Evolutionary conservation across 2,888 invertebrate species (phyloP).

Genomic region (Aleiodes alternator): DNA sequence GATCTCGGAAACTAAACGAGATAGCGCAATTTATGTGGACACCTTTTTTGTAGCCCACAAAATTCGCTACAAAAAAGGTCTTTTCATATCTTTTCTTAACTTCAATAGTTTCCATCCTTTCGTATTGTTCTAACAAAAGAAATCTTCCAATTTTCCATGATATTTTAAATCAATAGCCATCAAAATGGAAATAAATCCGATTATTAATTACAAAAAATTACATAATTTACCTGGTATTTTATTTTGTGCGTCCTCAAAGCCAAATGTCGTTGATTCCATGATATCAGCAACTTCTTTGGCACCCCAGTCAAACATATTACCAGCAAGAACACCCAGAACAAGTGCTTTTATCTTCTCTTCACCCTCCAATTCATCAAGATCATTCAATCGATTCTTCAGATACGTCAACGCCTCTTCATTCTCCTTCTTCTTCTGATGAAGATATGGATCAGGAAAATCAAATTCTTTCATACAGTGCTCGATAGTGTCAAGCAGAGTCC

Average conservation of each 20-base stretch:
- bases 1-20: too few relatives aligned
- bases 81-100: too few relatives aligned
- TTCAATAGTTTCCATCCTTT: too few relatives aligned
- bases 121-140: too few relatives aligned
- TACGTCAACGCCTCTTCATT: slow-evolving; percentile 87
- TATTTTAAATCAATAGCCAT: too few relatives aligned
- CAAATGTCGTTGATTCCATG: slow-evolving; percentile 86
- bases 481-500: slow-evolving; percentile 93
- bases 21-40: too few relatives aligned
- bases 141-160: too few relatives aligned
- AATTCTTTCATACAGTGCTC: slow-evolving; percentile 93
- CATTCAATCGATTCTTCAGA: slow-evolving; percentile 81
- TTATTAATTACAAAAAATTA: neutral
- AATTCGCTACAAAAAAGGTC: too few relatives aligned
- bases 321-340: slow-evolving; percentile 80
- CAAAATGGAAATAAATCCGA: too few relatives aligned
- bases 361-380: slow-evolving; percentile 82
- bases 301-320: slow-evolving; percentile 99
- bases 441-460: slow-evolving; percentile 92
- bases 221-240: slow-evolving; percentile 84
- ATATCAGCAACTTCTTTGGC: slow-evolving; percentile 92
- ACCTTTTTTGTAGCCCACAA: too few relatives aligned
- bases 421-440: slow-evolving; percentile 90
- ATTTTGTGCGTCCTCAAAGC: slow-evolving; percentile 87
- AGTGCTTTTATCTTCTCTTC: slow-evolving; percentile 74